Evolutionary conservation across 1,140 invertebrate species (phyloP).

Genomic region (Drosophila mauritiana): DNA sequence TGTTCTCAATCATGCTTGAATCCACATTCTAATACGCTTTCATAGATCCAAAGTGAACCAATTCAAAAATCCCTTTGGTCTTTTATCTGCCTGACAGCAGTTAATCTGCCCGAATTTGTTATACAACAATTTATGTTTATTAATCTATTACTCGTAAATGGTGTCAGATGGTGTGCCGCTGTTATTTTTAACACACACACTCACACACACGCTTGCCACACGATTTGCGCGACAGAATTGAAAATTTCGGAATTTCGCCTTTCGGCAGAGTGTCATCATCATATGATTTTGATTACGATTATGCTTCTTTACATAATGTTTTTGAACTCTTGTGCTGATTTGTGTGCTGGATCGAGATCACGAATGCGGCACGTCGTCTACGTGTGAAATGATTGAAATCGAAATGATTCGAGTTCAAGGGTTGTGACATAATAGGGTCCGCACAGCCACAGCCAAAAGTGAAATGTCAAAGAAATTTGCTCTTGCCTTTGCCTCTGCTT

Average conservation of each 20-base stretch:
- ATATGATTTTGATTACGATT: constrained; percentile 75
- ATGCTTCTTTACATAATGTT: constrained; percentile 50
- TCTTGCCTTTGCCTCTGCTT: constrained; percentile 23
- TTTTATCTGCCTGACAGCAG: neutral
- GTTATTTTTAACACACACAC: constrained; percentile 36
- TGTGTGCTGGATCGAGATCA: constrained; percentile 26
- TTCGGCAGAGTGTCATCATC: constrained; percentile 27
- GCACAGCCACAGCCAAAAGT: constrained; percentile 37
- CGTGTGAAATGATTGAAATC: constrained; percentile 8
- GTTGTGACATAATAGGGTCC: constrained; percentile 61
- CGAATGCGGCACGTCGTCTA: constrained; percentile 25
- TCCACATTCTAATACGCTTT: no score
- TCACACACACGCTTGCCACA: constrained; percentile 42
- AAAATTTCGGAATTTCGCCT: neutral
- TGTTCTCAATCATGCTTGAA: no score
- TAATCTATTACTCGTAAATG: constrained; percentile 32
- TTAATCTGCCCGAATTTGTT: constrained; percentile 33
- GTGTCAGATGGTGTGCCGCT: constrained; percentile 12
- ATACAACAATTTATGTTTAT: constrained; percentile 46
- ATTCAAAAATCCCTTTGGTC: no score
- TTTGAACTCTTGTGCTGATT: constrained; percentile 66
- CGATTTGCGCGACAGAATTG: constrained; percentile 38
- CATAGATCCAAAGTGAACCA: no score
- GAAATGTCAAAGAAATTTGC: constrained; percentile 63
- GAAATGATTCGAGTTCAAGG: constrained; percentile 17